A percentile compares a stretch with the other conserved stretches of the same genome.
phyloP scores from a whole-genome alignment of 2,113 vertebrate species.

The Ovibos moschatus region DNA sequence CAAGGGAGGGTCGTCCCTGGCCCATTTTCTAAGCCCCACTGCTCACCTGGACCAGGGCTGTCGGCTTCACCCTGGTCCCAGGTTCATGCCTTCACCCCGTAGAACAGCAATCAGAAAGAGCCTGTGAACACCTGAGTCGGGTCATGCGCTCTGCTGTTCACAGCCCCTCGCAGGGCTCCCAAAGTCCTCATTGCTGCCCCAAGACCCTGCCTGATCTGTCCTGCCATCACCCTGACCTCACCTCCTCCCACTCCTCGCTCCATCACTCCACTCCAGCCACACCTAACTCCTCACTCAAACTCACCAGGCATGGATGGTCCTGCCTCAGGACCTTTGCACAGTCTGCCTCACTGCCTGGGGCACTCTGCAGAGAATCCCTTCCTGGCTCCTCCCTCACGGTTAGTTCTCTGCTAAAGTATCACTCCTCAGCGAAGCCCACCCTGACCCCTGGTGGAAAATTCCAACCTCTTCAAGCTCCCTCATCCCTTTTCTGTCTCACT shows the following conservation, averaged over 20 bases:
- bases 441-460: neutral
- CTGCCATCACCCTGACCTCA: neutral
- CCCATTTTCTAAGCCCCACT: neutral
- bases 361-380: neutral
- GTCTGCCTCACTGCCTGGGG: neutral
- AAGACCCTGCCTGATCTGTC: neutral
- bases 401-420: neutral
- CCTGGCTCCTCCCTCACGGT: neutral
- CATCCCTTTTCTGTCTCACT: neutral
- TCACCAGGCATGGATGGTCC: fast-evolving
- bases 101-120: neutral
- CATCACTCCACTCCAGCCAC: neutral
- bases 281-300: neutral
- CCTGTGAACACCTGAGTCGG: neutral
- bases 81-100: neutral
- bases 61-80: neutral
- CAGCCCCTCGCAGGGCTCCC: neutral
- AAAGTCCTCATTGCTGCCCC: neutral
- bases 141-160: neutral
- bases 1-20: neutral
- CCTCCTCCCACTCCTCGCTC: neutral
- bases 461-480: neutral
- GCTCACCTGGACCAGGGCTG: neutral
- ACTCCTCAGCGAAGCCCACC: neutral
- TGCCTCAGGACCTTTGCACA: neutral